Evolutionary conservation across 2,797 vertebrate genomes (phyloP), one percentile per base, ranked within the genome.

Genomic region (Bothrops alternatus): DNA sequence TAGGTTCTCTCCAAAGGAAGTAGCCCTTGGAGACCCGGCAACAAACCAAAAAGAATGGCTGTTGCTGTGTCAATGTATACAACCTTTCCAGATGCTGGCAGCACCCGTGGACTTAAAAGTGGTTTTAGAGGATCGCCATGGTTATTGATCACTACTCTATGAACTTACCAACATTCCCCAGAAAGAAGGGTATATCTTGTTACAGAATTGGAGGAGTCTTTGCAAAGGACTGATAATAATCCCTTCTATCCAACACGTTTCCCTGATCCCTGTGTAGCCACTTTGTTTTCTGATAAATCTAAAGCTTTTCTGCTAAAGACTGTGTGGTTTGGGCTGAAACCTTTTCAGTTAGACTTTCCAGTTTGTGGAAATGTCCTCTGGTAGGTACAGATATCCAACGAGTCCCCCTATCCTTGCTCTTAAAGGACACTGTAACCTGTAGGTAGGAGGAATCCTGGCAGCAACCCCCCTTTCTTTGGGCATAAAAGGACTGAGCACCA

Each of bases 401-500:
- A 96, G 97, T 86, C 97, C 98, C 98, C 96, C 97, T 97, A 98
- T 97, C 97, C 96, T 97, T 98, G 97, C 98, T 95, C 96, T 97
- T 97, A 96, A 98, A 98, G 98, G 98, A 98, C 98, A 97, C 96
- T 97, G 96, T 97, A 96, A 97, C 96, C 5, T 97, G 96, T 98
- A 98, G 98, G 98, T 98, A 98, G 98, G 98, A 98, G 98, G 98
- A 98, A 97, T 98, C 98, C 98, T 98, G 98, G 97, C 98, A 98
- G 97, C 97, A 92, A 82, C 96, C 97, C 97, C 98, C 95, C 93
- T 97, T 93, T 60, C 92, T 97, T 97, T 97, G 97, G 97, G 98
- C 98, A 97, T 98, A 98, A 97, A 98, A 98, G 98, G 99, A 99
- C 99, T 99, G 98, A 98, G 96, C 98, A 98, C 97, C 98, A 95